Percentiles rank a stretch among this genome's conserved stretches.
These are phyloP conservation scores for Onthophagus sagittarius DNA, from an alignment of 2,888 invertebrate species.

Conservation along the genomic window DNA sequence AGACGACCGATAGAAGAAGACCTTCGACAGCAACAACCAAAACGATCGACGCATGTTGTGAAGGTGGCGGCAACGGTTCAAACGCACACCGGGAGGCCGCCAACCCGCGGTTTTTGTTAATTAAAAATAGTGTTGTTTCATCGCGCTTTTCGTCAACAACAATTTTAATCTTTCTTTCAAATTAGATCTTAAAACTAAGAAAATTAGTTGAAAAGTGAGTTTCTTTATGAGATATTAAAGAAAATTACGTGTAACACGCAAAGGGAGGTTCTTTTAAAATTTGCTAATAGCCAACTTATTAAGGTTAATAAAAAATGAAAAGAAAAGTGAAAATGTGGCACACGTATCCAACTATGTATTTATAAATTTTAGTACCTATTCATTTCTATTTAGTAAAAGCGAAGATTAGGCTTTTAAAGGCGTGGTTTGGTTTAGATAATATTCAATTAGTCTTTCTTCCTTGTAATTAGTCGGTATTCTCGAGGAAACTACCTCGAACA, in stretches of 20 bases:
- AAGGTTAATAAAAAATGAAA: neutral
- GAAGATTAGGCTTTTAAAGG: neutral
- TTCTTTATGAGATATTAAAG: neutral
- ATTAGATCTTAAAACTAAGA: too few relatives aligned
- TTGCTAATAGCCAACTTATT: neutral
- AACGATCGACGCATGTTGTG: constrained; percentile 4
- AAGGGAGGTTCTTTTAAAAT: too few relatives aligned
- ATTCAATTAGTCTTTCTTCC: constrained; percentile 18
- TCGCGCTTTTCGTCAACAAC: constrained; percentile 16
- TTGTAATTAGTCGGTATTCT: constrained; percentile 17
- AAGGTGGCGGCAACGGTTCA: constrained; percentile 30
- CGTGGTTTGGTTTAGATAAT: constrained; percentile 15
- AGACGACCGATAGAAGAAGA: constrained; percentile 14
- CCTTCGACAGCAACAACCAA: constrained; percentile 12
- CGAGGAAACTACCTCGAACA: neutral
- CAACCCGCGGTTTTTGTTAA: constrained; percentile 30
- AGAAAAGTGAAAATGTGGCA: neutral
- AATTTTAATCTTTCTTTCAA: too few relatives aligned
- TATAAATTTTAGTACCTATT: neutral
- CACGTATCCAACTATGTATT: constrained; percentile 9
- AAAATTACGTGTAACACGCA: neutral
- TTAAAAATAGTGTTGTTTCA: constrained; percentile 33
- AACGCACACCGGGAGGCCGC: constrained; percentile 30
- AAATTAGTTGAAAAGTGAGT: too few relatives aligned
- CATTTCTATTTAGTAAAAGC: neutral